phyloP scores from a whole-genome alignment of 2,113 vertebrate genomes.

The Gnathonemus longibarbis region DNA sequence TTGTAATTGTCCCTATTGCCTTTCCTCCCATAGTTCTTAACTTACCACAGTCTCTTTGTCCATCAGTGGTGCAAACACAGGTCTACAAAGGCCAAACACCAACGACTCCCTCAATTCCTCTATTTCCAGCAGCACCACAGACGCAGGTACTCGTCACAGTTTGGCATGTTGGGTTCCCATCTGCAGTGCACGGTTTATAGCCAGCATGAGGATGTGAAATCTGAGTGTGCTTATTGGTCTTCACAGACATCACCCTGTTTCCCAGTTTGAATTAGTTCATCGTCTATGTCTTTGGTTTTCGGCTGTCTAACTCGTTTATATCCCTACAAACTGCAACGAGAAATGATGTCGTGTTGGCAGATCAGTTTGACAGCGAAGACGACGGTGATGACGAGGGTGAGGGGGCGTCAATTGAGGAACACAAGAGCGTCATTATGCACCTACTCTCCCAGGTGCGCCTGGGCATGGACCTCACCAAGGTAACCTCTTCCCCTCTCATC shows the following conservation, averaged over 20 bases:
- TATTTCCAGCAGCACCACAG: conserved; percentile 93
- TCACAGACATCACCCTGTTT: neutral
- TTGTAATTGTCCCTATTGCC: neutral
- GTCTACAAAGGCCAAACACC: conserved; percentile 83
- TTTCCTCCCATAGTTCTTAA: conserved; percentile 59
- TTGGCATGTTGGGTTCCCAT: neutral
- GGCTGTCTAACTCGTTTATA: neutral
- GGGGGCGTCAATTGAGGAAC: conserved; percentile 92
- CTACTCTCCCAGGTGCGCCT: conserved; percentile 92
- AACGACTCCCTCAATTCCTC: conserved; percentile 90
- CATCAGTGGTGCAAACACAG: conserved; percentile 69
- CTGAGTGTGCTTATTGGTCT: neutral
- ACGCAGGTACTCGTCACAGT: conserved; percentile 65
- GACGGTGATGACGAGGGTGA: conserved; percentile 87
- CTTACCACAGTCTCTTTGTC: conserved; percentile 66
- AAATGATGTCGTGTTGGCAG: conserved; percentile 44
- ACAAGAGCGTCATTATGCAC: conserved; percentile 98
- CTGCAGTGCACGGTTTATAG: neutral
- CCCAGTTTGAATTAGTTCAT: neutral
- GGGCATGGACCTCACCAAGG: conserved; percentile 98
- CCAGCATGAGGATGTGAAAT: neutral
- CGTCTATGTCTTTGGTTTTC: neutral
- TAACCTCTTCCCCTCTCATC: conserved; percentile 37
- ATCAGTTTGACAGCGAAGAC: conserved; percentile 84
- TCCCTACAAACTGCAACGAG: neutral